phyloP scores from a whole-genome alignment of 2,113 vertebrate species.

The Aspidoscelis tigris region DNA sequence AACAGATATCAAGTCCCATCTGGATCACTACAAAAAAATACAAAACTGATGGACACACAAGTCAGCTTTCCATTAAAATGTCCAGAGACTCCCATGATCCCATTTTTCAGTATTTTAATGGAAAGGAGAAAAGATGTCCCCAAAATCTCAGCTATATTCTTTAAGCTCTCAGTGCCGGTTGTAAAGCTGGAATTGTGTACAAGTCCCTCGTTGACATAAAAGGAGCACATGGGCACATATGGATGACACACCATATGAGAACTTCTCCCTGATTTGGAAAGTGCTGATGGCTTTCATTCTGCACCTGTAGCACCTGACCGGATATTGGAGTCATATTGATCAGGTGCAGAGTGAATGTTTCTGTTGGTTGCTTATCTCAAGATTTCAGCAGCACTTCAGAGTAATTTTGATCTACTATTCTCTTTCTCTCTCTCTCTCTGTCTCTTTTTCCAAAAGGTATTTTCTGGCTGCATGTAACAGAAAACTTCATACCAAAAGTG shows the following conservation, averaged over 20 bases:
- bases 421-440: not conserved
- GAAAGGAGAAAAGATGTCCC: not conserved
- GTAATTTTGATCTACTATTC: not conserved
- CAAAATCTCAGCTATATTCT: constrained; percentile 3
- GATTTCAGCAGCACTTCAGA: constrained; percentile 1
- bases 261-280: constrained; percentile 11
- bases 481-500: not conserved
- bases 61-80: constrained; percentile 7
- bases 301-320: not conserved
- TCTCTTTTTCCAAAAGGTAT: constrained; percentile 2
- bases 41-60: not conserved
- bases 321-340: constrained; percentile 25
- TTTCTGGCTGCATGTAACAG: not conserved
- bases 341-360: constrained; percentile 43
- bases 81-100: not conserved
- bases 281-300: constrained; percentile 47
- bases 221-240: not conserved
- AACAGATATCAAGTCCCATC: not conserved
- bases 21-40: not conserved
- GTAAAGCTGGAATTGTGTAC: not conserved
- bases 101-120: fast-evolving
- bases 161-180: not conserved
- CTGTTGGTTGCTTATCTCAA: not conserved
- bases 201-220: not conserved
- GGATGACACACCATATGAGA: not conserved